Conservation (phyloP, 2,888 invertebrate species). For the Brachynemurus nebulosus region DNA sequence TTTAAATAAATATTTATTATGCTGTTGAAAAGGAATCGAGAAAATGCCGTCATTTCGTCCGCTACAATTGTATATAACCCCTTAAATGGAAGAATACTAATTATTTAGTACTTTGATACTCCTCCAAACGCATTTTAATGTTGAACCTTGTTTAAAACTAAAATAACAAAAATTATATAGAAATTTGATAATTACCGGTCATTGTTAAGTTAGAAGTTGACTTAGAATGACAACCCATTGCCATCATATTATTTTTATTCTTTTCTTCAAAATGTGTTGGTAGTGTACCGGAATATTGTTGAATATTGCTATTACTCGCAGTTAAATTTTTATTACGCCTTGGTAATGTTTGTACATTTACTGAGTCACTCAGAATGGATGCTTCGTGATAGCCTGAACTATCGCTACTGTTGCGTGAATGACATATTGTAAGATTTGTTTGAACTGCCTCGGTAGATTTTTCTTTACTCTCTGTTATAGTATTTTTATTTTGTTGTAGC, state of each 20-base stretch:
- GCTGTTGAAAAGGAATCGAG: too few relatives aligned
- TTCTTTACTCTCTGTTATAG: constrained; percentile 15
- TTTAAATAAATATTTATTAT: too few relatives aligned
- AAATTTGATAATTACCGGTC: constrained; percentile 25
- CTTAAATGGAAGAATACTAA: too few relatives aligned
- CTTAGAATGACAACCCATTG: constrained; percentile 29
- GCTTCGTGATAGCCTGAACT: constrained; percentile 61
- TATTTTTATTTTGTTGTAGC: constrained; percentile 18
- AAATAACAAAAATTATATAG: too few relatives aligned
- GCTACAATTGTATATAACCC: too few relatives aligned
- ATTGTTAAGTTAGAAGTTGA: constrained; percentile 29
- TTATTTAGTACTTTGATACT: too few relatives aligned
- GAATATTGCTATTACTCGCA: constrained; percentile 12
- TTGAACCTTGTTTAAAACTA: too few relatives aligned
- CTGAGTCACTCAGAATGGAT: constrained; percentile 46
- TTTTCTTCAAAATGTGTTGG: constrained; percentile 20
- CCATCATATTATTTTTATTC: constrained; percentile 28
- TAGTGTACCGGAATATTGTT: background rate
- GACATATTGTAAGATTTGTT: constrained; percentile 38
- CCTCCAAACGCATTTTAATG: too few relatives aligned
- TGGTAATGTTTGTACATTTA: constrained; percentile 26
- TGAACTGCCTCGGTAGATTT: constrained; percentile 13
- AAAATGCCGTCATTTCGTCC: too few relatives aligned
- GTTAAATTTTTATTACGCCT: constrained; percentile 9
- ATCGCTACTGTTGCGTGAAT: constrained; percentile 58